Percentiles rank a stretch among this genome's conserved stretches.
phyloP scores from a whole-genome alignment of 2,113 vertebrate species.

The Hemichromis elongatus region DNA sequence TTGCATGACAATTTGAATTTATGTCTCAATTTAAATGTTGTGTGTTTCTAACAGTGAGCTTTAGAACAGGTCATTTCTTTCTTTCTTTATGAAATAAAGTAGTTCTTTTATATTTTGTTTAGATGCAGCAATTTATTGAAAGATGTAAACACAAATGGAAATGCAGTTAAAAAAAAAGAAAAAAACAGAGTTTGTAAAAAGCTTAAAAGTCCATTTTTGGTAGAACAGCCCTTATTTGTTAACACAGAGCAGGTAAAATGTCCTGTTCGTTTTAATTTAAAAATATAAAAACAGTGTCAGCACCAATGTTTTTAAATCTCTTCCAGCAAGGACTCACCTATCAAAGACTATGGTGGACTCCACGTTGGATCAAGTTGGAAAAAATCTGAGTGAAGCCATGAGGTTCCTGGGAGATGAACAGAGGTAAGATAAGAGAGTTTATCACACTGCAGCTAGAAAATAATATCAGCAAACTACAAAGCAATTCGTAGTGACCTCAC shows the following conservation, averaged over 20 bases:
- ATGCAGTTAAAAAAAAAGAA: too few species aligned
- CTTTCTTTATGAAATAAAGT: neutral
- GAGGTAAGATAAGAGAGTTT: conserved; percentile 65
- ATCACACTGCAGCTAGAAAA: neutral
- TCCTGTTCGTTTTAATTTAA: too few species aligned
- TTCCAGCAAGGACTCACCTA: neutral
- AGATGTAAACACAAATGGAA: neutral
- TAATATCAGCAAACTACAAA: neutral
- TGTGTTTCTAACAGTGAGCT: too few species aligned
- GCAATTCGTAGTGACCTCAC: neutral
- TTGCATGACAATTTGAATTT: too few species aligned
- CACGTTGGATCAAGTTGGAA: conserved; percentile 86
- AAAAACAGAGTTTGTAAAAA: too few species aligned
- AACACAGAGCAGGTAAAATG: too few species aligned
- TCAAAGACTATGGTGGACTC: conserved; percentile 80
- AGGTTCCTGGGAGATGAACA: conserved; percentile 84
- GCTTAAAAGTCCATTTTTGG: too few species aligned
- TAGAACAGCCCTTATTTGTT: too few species aligned
- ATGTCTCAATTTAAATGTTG: neutral
- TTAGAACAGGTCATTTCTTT: neutral
- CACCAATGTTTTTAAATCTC: neutral
- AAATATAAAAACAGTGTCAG: neutral
- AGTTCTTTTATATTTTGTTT: neutral
- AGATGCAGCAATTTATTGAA: neutral
- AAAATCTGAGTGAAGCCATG: conserved; percentile 91